These are phyloP conservation scores for Sebastes dallii DNA, from an alignment of 2,797 vertebrate species.

Conservation along the genomic window DNA sequence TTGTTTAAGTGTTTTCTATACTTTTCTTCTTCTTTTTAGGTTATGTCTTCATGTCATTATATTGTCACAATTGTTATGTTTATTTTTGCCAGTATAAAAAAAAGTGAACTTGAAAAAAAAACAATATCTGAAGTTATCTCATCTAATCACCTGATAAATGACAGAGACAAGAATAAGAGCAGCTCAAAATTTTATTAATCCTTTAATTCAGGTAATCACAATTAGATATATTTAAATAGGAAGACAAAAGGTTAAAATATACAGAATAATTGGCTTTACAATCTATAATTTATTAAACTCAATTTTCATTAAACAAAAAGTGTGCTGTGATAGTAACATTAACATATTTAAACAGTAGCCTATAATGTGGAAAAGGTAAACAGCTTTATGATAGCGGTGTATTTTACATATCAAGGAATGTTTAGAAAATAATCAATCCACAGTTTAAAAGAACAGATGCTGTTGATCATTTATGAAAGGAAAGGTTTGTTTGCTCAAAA, in stretches of 20 bases:
- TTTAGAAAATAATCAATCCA: slow-evolving; percentile 13
- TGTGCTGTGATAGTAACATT: slow-evolving; percentile 36
- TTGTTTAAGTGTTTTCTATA: no score
- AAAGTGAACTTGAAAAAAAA: background rate
- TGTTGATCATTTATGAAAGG: slow-evolving; percentile 29
- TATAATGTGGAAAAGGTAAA: slow-evolving; percentile 44
- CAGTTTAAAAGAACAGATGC: background rate
- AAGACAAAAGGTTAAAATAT: slow-evolving; percentile 22
- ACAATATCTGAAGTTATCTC: background rate
- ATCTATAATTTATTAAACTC: background rate
- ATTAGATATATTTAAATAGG: slow-evolving; percentile 51
- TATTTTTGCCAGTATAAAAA: no score
- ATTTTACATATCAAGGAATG: slow-evolving; percentile 40
- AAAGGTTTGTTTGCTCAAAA: background rate
- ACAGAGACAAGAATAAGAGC: background rate
- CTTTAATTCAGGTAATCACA: slow-evolving; percentile 48
- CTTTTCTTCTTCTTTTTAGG: no score
- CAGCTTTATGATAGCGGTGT: slow-evolving; percentile 23
- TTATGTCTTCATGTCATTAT: background rate
- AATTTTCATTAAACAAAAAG: slow-evolving; percentile 24
- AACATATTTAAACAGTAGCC: slow-evolving; percentile 28
- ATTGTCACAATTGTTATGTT: background rate
- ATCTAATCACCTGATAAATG: background rate
- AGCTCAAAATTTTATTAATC: slow-evolving; percentile 5
- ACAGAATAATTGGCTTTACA: slow-evolving; percentile 31